These are phyloP conservation scores for Holacanthus passer DNA, from an alignment of 2,113 vertebrate species.

Conservation along the genomic window DNA sequence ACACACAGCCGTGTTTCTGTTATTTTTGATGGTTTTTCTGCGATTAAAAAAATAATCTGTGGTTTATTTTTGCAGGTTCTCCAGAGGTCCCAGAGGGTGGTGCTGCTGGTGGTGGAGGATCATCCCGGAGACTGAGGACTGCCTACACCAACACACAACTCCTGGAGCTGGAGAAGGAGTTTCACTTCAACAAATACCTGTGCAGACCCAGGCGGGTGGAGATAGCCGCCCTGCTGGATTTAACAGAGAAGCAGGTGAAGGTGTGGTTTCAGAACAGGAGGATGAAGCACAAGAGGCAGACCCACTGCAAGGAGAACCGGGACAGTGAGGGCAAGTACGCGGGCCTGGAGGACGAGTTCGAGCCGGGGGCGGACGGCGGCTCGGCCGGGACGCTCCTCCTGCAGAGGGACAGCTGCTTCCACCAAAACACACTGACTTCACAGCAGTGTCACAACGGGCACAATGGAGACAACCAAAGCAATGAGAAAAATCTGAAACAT, in stretches of 20 bases:
- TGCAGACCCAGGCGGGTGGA: constrained; percentile 97
- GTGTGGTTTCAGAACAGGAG: constrained; percentile 99
- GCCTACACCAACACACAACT: constrained; percentile 99
- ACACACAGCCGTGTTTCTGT: neutral
- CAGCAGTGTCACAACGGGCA: constrained; percentile 89
- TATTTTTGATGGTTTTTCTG: constrained; percentile 5
- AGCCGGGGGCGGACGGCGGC: constrained; percentile 85
- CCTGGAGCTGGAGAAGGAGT: constrained; percentile 98
- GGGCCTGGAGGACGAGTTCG: constrained; percentile 86
- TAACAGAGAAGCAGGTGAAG: constrained; percentile 98
- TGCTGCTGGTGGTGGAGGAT: constrained; percentile 80
- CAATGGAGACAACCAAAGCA: constrained; percentile 92
- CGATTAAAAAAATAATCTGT: constrained; percentile 14
- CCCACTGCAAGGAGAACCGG: constrained; percentile 96
- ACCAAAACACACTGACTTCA: constrained; percentile 90
- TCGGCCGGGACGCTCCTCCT: constrained; percentile 88
- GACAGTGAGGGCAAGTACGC: constrained; percentile 91
- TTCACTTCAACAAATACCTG: constrained; percentile 99
- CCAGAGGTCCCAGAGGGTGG: constrained; percentile 89
- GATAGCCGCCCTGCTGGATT: constrained; percentile 94
- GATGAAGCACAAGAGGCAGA: constrained; percentile 99
- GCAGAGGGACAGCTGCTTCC: constrained; percentile 92
- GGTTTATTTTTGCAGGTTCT: constrained; percentile 84
- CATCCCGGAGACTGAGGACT: constrained; percentile 94
- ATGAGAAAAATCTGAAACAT: constrained; percentile 99